These are phyloP conservation scores for Sebastes vulpes DNA, from an alignment of 2,797 vertebrate genomes.

Conservation along the genomic window DNA sequence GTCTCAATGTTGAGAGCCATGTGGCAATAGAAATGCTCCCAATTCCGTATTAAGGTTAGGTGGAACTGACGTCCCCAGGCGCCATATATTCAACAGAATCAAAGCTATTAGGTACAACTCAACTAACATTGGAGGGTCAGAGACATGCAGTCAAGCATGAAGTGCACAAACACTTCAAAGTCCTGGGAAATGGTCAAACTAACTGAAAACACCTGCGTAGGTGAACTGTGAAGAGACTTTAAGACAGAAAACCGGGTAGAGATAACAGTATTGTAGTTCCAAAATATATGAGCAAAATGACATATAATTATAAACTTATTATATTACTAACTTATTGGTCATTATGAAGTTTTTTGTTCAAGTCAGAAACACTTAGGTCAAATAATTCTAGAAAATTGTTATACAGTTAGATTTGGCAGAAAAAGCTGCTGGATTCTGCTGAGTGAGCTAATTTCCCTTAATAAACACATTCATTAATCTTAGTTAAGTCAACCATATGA, in stretches of 20 bases:
- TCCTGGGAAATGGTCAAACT: not conserved
- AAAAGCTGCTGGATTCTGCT: no score
- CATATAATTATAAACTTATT: not conserved
- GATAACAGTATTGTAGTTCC: not conserved
- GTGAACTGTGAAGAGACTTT: not conserved
- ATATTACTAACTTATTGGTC: not conserved
- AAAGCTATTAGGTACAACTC: not conserved
- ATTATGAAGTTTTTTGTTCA: not conserved
- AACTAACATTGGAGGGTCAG: not conserved
- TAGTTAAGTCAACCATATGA: not conserved
- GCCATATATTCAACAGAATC: not conserved
- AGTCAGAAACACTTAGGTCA: not conserved
- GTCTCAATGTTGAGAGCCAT: not conserved
- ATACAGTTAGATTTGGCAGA: not conserved
- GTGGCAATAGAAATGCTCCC: not conserved
- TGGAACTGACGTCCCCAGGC: not conserved
- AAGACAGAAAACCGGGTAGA: not conserved
- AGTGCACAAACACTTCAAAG: slow-evolving; percentile 1
- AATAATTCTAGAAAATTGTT: not conserved
- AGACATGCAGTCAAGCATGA: slow-evolving; percentile 12
- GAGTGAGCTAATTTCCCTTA: not conserved
- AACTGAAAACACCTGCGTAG: slow-evolving; percentile 4
- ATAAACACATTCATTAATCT: not conserved
- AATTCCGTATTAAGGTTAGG: not conserved
- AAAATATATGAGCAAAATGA: not conserved